Percentiles rank a stretch among this genome's conserved stretches.
Evolutionary conservation across 2,797 vertebrate genomes (phyloP).

Genomic region (Sebastes trivittatus): DNA sequence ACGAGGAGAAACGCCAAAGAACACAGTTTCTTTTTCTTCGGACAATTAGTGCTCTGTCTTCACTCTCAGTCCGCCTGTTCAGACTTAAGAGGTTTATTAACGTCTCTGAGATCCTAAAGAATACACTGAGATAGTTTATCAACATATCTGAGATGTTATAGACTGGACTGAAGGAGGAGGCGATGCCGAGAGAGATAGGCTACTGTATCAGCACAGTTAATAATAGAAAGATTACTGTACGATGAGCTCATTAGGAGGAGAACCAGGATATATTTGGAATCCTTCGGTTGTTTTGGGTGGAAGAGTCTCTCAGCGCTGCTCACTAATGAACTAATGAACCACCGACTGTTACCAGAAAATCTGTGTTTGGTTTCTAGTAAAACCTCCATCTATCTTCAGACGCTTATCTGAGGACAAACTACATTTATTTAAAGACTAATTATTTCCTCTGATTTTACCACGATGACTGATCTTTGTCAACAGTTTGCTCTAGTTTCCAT

Average conservation of each 20-base stretch:
- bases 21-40: background rate
- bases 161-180: background rate
- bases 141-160: background rate
- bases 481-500: background rate
- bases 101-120: background rate
- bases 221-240: conserved; percentile 6
- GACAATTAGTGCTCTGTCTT: too few relatives aligned
- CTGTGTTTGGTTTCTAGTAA: background rate
- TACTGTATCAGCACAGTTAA: background rate
- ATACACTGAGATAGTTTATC: too few relatives aligned
- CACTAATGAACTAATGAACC: background rate
- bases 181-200: too few relatives aligned
- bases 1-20: background rate
- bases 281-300: background rate
- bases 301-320: background rate
- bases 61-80: background rate
- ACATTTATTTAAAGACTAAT: background rate
- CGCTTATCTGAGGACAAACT: background rate
- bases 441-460: background rate
- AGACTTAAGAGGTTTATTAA: background rate
- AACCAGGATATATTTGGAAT: background rate
- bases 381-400: background rate
- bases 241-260: conserved; percentile 9
- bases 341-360: background rate
- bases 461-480: background rate